phyloP scores from a whole-genome alignment of 2,113 vertebrate species.

The Nansenia antarctica region DNA sequence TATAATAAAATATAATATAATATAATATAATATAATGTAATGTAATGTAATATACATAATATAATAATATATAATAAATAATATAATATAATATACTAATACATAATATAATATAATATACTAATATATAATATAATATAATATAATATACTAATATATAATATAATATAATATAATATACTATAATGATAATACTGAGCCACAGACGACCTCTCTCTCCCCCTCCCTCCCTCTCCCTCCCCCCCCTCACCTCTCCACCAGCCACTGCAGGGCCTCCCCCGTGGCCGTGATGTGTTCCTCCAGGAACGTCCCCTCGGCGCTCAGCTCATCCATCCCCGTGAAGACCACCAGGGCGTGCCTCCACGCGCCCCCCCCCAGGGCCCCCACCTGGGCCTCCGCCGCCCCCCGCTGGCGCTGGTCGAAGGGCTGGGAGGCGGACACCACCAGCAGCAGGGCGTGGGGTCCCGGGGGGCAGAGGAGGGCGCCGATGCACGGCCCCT shows the following conservation, averaged over 20 bases:
- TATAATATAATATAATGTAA: too few relatives aligned
- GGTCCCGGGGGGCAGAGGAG: conserved; percentile 73
- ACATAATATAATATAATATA: too few relatives aligned
- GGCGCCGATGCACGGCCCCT: conserved; percentile 70
- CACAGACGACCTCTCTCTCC: too few relatives aligned
- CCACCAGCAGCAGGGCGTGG: conserved; percentile 72
- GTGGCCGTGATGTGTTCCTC: conserved; percentile 75
- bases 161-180: too few relatives aligned
- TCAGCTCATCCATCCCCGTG: conserved; percentile 69
- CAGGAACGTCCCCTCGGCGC: conserved; percentile 64
- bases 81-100: too few relatives aligned
- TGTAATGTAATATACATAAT: too few relatives aligned
- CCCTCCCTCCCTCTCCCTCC: too few relatives aligned
- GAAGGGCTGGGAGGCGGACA: conserved; percentile 69
- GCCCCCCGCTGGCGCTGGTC: conserved; percentile 63
- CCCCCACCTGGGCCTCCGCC: conserved; percentile 65
- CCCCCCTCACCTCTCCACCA: conserved; percentile 76
- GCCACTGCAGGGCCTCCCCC: conserved; percentile 71
- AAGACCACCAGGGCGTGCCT: conserved; percentile 75
- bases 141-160: too few relatives aligned
- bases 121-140: too few relatives aligned
- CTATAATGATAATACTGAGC: too few relatives aligned
- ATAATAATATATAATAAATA: too few relatives aligned
- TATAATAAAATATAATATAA: too few relatives aligned
- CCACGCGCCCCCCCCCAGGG: conserved; percentile 71